Conservation (phyloP, 2,888 invertebrate species). For the Hyposoter dolosus region DNA sequence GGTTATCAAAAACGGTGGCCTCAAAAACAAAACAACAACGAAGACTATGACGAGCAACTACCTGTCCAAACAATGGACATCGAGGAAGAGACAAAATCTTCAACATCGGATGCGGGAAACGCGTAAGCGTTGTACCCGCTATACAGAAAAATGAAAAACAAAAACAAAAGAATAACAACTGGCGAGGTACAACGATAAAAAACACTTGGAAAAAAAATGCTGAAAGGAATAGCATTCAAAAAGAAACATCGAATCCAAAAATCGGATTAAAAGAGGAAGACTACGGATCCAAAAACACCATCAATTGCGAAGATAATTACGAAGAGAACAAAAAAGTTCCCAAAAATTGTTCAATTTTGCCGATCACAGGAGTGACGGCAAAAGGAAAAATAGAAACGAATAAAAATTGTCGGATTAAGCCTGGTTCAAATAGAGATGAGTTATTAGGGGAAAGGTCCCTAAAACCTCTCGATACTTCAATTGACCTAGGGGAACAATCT, state of each 20-base stretch:
- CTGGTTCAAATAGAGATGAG: background rate
- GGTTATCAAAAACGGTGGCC: too few relatives aligned
- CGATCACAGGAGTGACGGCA: constrained; percentile 15
- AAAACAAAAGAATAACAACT: background rate
- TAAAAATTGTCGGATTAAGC: too few relatives aligned
- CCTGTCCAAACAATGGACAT: background rate
- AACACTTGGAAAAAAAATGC: background rate
- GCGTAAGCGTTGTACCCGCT: constrained; percentile 6
- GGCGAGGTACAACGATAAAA: constrained; percentile 10
- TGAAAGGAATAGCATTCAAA: background rate
- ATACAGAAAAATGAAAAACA: background rate
- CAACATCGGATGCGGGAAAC: constrained; percentile 10
- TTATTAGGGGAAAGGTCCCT: too few relatives aligned
- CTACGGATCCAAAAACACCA: constrained; percentile 24
- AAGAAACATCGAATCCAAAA: too few relatives aligned
- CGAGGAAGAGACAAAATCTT: background rate
- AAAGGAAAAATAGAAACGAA: constrained; percentile 7
- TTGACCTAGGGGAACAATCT: too few relatives aligned
- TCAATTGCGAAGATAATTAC: constrained; percentile 31
- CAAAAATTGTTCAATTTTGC: constrained; percentile 9
- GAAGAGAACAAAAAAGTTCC: background rate
- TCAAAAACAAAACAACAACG: too few relatives aligned
- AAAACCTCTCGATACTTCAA: too few relatives aligned
- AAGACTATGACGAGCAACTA: background rate
- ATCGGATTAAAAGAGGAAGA: too few relatives aligned